Conservation (phyloP, 2,797 vertebrate genomes). For the Dromococcyx pavoninus region DNA sequence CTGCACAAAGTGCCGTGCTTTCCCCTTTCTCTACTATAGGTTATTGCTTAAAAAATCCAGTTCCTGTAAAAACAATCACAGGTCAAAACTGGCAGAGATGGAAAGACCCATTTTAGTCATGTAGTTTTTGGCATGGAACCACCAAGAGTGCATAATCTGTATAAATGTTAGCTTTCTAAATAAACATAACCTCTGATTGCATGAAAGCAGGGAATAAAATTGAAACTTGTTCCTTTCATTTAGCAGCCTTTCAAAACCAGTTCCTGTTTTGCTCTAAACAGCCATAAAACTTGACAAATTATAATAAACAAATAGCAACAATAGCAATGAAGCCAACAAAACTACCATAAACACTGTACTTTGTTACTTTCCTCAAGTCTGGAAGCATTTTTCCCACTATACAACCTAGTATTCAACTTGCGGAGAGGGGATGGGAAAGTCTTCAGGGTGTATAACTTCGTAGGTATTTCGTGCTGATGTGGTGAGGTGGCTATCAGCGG, state of each 20-base stretch:
- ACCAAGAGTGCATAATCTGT: constrained; percentile 68
- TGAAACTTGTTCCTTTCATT: constrained; percentile 62
- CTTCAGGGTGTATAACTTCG: fast-evolving
- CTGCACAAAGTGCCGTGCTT: constrained; percentile 61
- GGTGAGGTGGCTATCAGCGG: not conserved
- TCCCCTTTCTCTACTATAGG: constrained; percentile 52
- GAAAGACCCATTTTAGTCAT: constrained; percentile 72
- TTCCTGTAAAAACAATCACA: constrained; percentile 78
- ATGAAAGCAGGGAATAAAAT: constrained; percentile 57
- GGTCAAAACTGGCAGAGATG: constrained; percentile 69
- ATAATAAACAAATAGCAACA: not conserved
- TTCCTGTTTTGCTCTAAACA: constrained; percentile 44
- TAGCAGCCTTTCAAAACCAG: constrained; percentile 39
- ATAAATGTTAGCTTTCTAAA: constrained; percentile 77
- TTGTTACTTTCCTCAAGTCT: not conserved
- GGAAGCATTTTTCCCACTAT: not conserved
- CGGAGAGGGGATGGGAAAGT: not conserved
- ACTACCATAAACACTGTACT: not conserved
- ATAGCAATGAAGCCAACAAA: not conserved
- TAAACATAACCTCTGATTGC: constrained; percentile 73
- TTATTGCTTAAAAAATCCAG: constrained; percentile 72
- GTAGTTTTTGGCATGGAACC: constrained; percentile 74
- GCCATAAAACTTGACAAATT: not conserved
- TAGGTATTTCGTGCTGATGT: not conserved
- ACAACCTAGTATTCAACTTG: not conserved